Base-by-base conservation (phyloP, 2,113 vertebrate genomes). In the Caranx ignobilis region DNA sequence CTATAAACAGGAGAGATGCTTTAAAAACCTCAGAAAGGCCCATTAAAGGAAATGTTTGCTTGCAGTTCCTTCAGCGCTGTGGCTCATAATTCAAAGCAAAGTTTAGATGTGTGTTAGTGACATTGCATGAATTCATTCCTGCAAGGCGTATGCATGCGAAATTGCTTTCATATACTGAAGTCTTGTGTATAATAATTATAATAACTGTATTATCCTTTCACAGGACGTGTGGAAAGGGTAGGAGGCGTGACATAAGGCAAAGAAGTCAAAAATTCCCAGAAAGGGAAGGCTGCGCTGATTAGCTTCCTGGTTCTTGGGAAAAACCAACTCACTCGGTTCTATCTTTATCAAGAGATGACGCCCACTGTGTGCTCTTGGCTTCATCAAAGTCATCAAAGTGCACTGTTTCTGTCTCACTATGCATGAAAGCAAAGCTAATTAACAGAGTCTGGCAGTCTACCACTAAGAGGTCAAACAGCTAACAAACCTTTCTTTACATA, bases 401-500 rank as follows among this genome's bases (percentile, higher is more conserved):
- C 2, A 1, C 32, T 11, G 6, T 59, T 77, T 79, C n/a, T 57
- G 63, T 57, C 50, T 66, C 18, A 18, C 5, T 55, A 64, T 16
- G 19, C 11, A 3, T 66, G 26, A 66, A 45, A 63, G n/a, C 19
- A 47, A 69, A 57, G 32, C 45, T 56, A 57, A 78, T 87, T 68
- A 81, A 69, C 71, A 61, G 21, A 43, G 48, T 89, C 50, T 79
- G 56, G 57, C 60, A 61, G 69, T 66, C 26, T 69, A 52, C 39
- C 35, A 4, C 43, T 34, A 41, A 61, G 7, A 19, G 63, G 59
- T 89, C 76, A 85, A 70, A 60, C 52, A 57, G 59, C 75, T 77
- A 84, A 88, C 76, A 82, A 75, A 55, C 79, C 80, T 86, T 67
- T 82, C 76, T 70, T 69, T 55, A 66, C 71, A 26, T 26, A 79